These are phyloP conservation scores for Morone saxatilis DNA, from an alignment of 2,113 vertebrate genomes.

Conservation along the genomic window DNA sequence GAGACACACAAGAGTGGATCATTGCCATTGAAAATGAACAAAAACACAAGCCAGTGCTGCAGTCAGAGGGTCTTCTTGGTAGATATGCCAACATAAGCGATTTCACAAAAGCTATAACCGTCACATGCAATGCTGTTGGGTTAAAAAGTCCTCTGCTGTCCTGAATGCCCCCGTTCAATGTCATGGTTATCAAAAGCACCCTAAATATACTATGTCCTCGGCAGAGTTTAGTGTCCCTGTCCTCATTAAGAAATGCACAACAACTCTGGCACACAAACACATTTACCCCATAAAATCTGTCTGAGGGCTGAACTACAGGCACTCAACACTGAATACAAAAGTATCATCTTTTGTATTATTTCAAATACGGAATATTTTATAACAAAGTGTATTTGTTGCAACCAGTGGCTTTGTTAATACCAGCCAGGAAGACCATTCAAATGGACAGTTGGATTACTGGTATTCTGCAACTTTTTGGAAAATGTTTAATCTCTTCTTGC, in stretches of 20 bases:
- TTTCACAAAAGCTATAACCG: conserved; percentile 13
- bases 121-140: conserved; percentile 22
- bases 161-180: conserved; percentile 42
- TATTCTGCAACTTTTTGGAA: background rate
- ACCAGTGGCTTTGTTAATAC: background rate
- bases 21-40: background rate
- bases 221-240: conserved; percentile 36
- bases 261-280: conserved; percentile 40
- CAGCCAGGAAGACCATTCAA: background rate
- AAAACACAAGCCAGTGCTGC: background rate
- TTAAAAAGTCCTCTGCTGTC: conserved; percentile 54
- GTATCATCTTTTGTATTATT: background rate
- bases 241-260: conserved; percentile 50
- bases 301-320: background rate
- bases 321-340: background rate
- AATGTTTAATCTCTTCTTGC: background rate
- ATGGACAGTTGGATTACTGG: background rate
- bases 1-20: background rate
- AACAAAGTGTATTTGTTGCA: background rate
- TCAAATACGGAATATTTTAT: background rate
- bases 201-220: conserved; percentile 44
- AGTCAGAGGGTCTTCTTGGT: conserved; percentile 19
- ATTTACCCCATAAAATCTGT: background rate
- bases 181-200: conserved; percentile 38
- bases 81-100: background rate